These are phyloP conservation scores for Lipophrys pholis DNA, from an alignment of 2,113 vertebrate species.

Conservation along the genomic window DNA sequence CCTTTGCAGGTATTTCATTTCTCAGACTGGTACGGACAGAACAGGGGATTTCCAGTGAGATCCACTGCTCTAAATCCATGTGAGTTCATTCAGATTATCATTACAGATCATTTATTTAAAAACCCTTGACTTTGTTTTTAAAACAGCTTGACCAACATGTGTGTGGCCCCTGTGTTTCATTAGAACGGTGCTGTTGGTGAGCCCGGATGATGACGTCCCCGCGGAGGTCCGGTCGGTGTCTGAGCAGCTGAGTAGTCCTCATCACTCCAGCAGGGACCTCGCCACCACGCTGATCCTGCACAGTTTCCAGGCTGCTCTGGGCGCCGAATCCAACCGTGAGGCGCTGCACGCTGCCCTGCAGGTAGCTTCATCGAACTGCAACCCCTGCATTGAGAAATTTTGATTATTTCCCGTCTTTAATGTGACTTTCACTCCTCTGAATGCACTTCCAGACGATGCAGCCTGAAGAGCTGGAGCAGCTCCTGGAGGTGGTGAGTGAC, in stretches of 20 bases:
- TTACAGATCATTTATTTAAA: too few relatives aligned
- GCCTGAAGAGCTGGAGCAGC: constrained; percentile 83
- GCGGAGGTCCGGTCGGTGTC: constrained; percentile 87
- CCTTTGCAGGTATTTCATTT: constrained; percentile 89
- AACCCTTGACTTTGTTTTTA: background rate
- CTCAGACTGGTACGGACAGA: constrained; percentile 91
- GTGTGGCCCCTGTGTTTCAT: background rate
- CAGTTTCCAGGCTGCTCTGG: constrained; percentile 89
- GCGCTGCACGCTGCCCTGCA: constrained; percentile 81
- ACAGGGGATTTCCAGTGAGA: constrained; percentile 84
- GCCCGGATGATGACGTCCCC: constrained; percentile 76
- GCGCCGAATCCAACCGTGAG: constrained; percentile 76
- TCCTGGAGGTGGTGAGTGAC: constrained; percentile 79
- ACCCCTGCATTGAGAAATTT: too few relatives aligned
- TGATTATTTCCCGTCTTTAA: background rate
- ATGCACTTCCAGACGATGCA: constrained; percentile 76
- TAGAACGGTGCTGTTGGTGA: constrained; percentile 66
- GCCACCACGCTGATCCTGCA: constrained; percentile 86
- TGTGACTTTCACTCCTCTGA: fast-evolving
- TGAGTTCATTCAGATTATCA: constrained; percentile 76
- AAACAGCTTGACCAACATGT: background rate
- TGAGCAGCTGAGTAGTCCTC: constrained; percentile 79
- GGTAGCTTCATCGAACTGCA: constrained; percentile 69
- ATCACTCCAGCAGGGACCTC: constrained; percentile 68
- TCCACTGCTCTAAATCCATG: constrained; percentile 85